Conservation (phyloP, 2,888 invertebrate species). For the Apotomis betuletana region DNA sequence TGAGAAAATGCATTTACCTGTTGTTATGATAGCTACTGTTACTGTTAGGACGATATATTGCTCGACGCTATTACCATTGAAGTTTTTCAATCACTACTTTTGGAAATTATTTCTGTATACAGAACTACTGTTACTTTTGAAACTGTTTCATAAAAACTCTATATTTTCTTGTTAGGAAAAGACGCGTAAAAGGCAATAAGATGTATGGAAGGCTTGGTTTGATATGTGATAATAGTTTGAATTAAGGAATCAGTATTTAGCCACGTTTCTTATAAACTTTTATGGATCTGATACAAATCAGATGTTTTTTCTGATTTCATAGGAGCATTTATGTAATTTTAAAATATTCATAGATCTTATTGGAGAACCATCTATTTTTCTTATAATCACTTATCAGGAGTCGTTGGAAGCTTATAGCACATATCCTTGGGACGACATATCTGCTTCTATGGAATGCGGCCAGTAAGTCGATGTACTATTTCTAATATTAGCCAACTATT, state of each 20-base stretch:
- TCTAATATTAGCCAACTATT: slow-evolving; percentile 42
- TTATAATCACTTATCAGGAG: slow-evolving; percentile 24
- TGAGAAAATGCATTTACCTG: slow-evolving; percentile 76
- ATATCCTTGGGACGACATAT: slow-evolving; percentile 68
- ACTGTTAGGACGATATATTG: slow-evolving; percentile 46
- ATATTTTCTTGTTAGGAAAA: slow-evolving; percentile 43
- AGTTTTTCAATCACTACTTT: slow-evolving; percentile 33
- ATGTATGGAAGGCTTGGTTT: slow-evolving; percentile 60
- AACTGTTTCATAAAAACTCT: slow-evolving; percentile 39
- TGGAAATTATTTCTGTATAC: slow-evolving; percentile 40
- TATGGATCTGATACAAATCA: slow-evolving; percentile 51
- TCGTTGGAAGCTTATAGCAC: slow-evolving; percentile 52
- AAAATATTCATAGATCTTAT: slow-evolving; percentile 28
- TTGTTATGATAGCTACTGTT: slow-evolving; percentile 65
- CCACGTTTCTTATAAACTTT: slow-evolving; percentile 54
- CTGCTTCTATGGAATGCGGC: slow-evolving; percentile 74
- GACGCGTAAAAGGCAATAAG: slow-evolving; percentile 51
- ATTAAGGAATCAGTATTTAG: slow-evolving; percentile 61
- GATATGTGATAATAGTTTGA: slow-evolving; percentile 78
- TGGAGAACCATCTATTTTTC: slow-evolving; percentile 39
- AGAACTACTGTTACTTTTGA: slow-evolving; percentile 43
- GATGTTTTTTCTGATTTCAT: slow-evolving; percentile 69
- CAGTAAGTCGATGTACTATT: slow-evolving; percentile 48
- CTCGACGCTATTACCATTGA: slow-evolving; percentile 35
- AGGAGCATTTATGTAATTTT: slow-evolving; percentile 70